Evolutionary conservation across 1,140 invertebrate genomes (phyloP).

Genomic region (Akabosia matsudoensis): DNA sequence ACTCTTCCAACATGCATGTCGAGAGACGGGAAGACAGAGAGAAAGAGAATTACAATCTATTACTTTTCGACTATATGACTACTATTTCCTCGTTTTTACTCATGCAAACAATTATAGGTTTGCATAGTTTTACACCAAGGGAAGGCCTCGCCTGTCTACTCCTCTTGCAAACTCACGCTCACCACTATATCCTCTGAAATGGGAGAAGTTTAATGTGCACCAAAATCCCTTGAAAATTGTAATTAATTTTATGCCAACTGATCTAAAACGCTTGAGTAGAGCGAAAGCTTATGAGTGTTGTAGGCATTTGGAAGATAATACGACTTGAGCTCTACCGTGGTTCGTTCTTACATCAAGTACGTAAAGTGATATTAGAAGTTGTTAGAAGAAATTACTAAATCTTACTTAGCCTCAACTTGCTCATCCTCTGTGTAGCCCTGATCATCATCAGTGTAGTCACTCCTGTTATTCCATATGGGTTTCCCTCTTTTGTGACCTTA

Average conservation of each 20-base stretch:
- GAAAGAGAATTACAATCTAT: constrained; percentile 2
- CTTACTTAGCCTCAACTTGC: constrained; percentile 2
- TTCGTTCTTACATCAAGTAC: neutral
- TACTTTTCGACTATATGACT: neutral
- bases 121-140: neutral
- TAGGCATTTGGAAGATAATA: neutral
- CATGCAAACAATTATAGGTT: constrained; percentile 15
- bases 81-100: neutral
- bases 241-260: constrained; percentile 24
- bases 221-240: constrained; percentile 21
- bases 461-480: neutral
- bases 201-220: constrained; percentile 20
- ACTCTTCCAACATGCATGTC: neutral
- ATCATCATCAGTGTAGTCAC: neutral
- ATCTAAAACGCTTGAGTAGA: constrained; percentile 13
- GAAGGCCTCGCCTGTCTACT: too few relatives aligned
- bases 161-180: neutral
- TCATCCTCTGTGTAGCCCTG: neutral
- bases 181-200: constrained; percentile 1
- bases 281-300: neutral
- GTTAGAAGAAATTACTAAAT: constrained; percentile 21
- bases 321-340: neutral
- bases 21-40: neutral
- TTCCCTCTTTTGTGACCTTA: neutral
- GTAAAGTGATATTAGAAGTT: constrained; percentile 19